Percentiles rank a stretch among this genome's conserved stretches.
These are phyloP conservation scores for Scotopteryx bipunctaria DNA, from an alignment of 2,888 invertebrate genomes.

Conservation along the genomic window DNA sequence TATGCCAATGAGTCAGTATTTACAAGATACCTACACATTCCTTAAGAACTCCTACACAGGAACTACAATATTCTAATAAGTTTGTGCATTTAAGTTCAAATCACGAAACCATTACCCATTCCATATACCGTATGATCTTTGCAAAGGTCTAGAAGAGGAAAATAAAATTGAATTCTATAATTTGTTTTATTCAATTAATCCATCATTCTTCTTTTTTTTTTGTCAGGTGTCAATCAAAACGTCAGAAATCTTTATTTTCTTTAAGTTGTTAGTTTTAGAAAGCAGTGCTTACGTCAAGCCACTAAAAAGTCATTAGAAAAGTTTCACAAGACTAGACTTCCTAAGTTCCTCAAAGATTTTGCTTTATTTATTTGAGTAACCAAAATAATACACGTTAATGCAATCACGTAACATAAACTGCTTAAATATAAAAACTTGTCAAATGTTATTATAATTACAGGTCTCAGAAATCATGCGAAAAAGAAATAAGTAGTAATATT, in stretches of 20 bases:
- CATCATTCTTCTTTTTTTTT: neutral
- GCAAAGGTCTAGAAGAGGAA: neutral
- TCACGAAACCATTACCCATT: neutral
- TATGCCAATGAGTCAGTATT: conserved; percentile 40
- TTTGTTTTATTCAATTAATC: neutral
- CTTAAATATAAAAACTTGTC: no score
- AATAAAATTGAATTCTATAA: neutral
- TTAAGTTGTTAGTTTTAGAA: neutral
- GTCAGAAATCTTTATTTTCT: neutral
- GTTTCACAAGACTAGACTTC: no score
- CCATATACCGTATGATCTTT: neutral
- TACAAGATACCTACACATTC: conserved; percentile 26
- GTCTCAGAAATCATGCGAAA: no score
- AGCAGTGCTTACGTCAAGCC: no score
- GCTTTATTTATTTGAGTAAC: no score
- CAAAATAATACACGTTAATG: no score
- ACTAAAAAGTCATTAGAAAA: no score
- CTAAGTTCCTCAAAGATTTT: conserved; percentile 6
- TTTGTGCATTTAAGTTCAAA: no score
- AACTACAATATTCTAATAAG: no score
- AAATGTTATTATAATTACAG: no score
- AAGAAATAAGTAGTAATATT: no score
- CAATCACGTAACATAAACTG: no score
- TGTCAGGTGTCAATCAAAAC: neutral
- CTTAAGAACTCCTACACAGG: conserved; percentile 41